Base-by-base conservation (phyloP, 2,888 invertebrate species). In the Pardosa pseudoannulata region DNA sequence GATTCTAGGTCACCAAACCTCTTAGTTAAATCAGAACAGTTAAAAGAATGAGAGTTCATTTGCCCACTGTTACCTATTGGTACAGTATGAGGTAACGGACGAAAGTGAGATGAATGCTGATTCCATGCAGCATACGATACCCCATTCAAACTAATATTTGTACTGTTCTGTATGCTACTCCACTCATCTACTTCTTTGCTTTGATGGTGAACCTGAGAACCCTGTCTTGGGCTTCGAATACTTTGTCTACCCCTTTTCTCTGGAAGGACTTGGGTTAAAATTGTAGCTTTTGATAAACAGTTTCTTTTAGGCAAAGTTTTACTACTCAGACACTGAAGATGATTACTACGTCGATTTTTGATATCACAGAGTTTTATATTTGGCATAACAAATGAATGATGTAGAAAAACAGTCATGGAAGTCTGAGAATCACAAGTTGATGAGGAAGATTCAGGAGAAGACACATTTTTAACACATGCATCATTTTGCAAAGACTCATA, bases 321-420 rank as follows among this genome's bases (percentile, higher is more conserved):
- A 13, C 16, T n/a, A 31, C 31, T 67, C 19, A 31, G 29, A 67
- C 31, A 67, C n/a, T 23, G 13, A n/a, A 67, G 27, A 67, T 29
- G 16, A 31, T 28, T 31, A 67, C 16, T 31, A 31, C 27, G 7
- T 16, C 31, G 16, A 67, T 31, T 13, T 31, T 67, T 13, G 11
- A 67, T 31, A 67, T 67, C 67, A 67, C 67, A 50, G 50, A 50
- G 50, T 19, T 50, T 50, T 31, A 67, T 67, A 31, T 67, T 67
- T 67, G 67, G 31, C 67, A 31, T 67, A n/a, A 67, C 0, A 67
- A 67, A 67, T 31, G 67, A 28, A 67, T 16, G 29, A 31, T 28
- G 5, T 67, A 19, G 7, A 50, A 50, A 50, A 19, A 19, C 16
- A 50, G 50, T 50, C 23, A 50, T 50, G 50, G 50, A 50, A 50